phyloP scores from a whole-genome alignment of 2,113 vertebrate genomes.

The Oxyruncus cristatus region DNA sequence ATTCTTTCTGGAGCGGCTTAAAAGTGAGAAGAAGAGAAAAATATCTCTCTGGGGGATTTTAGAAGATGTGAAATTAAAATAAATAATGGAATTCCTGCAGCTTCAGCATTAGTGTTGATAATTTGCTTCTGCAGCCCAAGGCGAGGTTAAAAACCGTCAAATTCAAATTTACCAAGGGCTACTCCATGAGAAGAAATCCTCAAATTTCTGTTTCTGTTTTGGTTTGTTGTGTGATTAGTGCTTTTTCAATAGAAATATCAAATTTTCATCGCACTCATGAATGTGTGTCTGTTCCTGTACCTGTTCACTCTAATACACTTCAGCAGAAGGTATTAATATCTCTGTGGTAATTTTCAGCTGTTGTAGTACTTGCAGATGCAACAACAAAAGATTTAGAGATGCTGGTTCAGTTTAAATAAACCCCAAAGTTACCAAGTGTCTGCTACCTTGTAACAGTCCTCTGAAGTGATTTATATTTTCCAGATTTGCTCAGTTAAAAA shows the following conservation, averaged over 20 bases:
- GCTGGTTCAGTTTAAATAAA: neutral
- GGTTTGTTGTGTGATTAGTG: neutral
- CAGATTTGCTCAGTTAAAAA: neutral
- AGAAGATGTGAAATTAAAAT: neutral
- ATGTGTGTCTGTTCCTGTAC: rapidly evolving
- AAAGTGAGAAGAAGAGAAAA: neutral
- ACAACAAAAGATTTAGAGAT: neutral
- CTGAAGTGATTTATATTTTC: neutral
- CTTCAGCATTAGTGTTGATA: neutral
- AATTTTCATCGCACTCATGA: neutral
- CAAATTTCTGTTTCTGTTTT: neutral
- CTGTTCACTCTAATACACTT: neutral
- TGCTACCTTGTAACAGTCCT: neutral
- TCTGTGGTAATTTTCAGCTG: neutral
- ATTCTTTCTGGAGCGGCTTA: neutral
- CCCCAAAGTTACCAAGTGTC: neutral
- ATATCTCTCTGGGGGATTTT: neutral
- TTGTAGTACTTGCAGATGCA: neutral
- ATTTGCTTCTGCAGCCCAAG: neutral
- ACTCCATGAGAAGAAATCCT: neutral
- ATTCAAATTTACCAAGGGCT: neutral
- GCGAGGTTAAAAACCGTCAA: neutral
- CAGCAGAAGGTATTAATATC: neutral
- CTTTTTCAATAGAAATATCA: neutral
- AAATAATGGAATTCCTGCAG: neutral